Percentiles rank a stretch among this genome's conserved stretches.
phyloP scores from a whole-genome alignment of 2,888 invertebrate genomes.

The Dione juno region DNA sequence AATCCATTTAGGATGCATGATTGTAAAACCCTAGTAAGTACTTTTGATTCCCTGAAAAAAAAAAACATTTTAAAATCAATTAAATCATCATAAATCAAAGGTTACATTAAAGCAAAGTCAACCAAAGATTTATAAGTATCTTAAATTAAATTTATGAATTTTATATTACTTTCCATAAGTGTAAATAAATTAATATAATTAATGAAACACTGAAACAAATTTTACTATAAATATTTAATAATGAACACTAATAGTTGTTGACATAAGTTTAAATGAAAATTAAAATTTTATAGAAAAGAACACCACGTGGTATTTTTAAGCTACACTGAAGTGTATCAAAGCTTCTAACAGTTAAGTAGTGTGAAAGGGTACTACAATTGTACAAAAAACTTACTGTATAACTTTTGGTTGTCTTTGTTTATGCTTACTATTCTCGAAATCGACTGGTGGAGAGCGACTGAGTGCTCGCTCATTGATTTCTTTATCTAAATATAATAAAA shows the following conservation, averaged over 20 bases:
- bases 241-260: too few relatives aligned
- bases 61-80: not conserved
- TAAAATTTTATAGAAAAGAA: not conserved
- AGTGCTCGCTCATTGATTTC: constrained; percentile 87
- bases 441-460: constrained; percentile 81
- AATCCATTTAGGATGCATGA: constrained; percentile 94
- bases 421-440: constrained; percentile 68
- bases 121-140: too few relatives aligned
- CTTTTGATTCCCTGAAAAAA: constrained; percentile 90
- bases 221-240: too few relatives aligned
- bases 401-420: constrained; percentile 75
- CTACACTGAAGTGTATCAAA: not conserved
- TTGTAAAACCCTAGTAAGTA: constrained; percentile 91
- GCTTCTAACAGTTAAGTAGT: not conserved
- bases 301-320: not conserved
- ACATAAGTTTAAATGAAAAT: too few relatives aligned
- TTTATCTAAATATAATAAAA: constrained; percentile 90
- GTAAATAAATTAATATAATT: too few relatives aligned
- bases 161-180: too few relatives aligned
- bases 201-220: too few relatives aligned
- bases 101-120: too few relatives aligned
- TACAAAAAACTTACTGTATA: constrained; percentile 75
- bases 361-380: not conserved
- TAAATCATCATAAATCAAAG: too few relatives aligned
- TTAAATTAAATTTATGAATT: too few relatives aligned